Evolutionary conservation across 2,113 vertebrate genomes (phyloP).

Genomic region (Sander vitreus): DNA sequence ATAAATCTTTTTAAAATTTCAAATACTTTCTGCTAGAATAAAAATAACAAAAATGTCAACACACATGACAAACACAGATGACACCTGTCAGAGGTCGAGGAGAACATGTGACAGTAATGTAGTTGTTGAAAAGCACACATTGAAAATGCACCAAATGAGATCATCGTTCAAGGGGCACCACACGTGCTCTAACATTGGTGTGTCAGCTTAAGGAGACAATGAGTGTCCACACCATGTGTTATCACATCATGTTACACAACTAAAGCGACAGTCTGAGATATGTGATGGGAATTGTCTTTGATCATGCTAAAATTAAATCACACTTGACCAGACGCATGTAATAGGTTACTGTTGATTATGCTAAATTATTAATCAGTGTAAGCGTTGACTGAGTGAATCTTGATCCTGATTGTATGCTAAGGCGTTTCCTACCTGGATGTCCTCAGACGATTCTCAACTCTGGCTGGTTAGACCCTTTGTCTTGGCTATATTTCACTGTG

Average conservation of each 20-base stretch:
- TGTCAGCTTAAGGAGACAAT: background rate
- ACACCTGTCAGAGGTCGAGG: background rate
- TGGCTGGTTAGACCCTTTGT: no score
- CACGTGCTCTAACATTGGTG: background rate
- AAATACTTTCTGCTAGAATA: background rate
- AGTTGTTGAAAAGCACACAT: background rate
- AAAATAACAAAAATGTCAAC: background rate
- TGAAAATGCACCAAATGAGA: slow-evolving; percentile 3
- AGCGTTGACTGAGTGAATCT: no score
- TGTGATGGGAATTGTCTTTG: no score
- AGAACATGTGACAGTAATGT: background rate
- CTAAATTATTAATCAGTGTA: no score
- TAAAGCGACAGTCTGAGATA: background rate
- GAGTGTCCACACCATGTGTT: background rate
- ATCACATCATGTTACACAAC: slow-evolving; percentile 1
- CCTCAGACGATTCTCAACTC: no score
- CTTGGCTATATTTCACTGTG: no score
- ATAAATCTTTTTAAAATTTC: background rate
- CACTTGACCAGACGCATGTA: no score
- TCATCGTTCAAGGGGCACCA: slow-evolving; percentile 18
- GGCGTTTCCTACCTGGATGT: no score
- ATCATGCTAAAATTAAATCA: no score
- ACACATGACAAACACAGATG: background rate
- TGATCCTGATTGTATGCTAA: no score
- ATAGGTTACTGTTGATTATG: no score